Evolutionary conservation across 2,888 invertebrate genomes (phyloP).

Genomic region (Aphidoletes aphidimyza): DNA sequence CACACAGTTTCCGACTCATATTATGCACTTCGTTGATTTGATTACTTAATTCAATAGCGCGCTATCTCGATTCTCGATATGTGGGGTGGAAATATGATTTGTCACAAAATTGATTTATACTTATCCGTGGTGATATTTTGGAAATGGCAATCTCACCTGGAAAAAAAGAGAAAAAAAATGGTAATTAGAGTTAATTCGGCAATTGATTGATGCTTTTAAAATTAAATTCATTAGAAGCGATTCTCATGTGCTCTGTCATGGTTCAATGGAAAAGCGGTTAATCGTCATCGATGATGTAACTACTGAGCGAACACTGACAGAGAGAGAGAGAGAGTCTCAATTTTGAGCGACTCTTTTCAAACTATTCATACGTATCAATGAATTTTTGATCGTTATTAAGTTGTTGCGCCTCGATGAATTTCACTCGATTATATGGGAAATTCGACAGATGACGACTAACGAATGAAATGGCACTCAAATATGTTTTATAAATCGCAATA

Average conservation of each 20-base stretch:
- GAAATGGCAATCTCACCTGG: too few relatives aligned
- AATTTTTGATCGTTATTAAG: background rate
- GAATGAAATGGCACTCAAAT: background rate
- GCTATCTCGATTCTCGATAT: background rate
- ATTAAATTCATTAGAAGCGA: too few relatives aligned
- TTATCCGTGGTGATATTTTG: conserved; percentile 14
- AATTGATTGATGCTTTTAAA: too few relatives aligned
- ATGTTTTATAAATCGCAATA: background rate
- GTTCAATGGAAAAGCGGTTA: too few relatives aligned
- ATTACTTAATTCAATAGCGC: conserved; percentile 6
- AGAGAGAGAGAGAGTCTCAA: too few relatives aligned
- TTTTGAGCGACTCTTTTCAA: background rate
- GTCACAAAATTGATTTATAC: conserved; percentile 41
- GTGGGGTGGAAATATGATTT: background rate
- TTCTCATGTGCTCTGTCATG: too few relatives aligned
- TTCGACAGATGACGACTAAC: background rate
- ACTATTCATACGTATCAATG: conserved; percentile 20
- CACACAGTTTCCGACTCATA: background rate
- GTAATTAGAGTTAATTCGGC: too few relatives aligned
- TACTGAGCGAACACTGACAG: too few relatives aligned
- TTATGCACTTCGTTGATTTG: conserved; percentile 25
- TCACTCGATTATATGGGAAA: background rate
- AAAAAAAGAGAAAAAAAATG: too few relatives aligned
- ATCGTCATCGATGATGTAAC: too few relatives aligned
- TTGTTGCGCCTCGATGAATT: conserved; percentile 19